Base-by-base conservation (phyloP, 2,888 invertebrate species). In the Bombyx huttoni region DNA sequence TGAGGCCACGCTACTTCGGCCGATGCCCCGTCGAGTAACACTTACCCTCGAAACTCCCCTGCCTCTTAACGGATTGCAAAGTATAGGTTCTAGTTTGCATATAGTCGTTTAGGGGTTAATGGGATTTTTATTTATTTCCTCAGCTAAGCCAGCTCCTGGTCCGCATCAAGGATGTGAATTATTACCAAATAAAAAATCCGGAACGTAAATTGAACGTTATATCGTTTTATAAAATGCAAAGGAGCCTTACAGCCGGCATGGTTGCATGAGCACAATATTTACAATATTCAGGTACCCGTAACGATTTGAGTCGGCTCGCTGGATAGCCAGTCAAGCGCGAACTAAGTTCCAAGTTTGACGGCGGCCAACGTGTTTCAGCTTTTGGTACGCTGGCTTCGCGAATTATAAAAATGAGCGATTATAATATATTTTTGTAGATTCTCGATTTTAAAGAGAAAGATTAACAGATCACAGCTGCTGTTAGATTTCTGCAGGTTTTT, bases 11-110 rank as follows among this genome's bases (percentile, higher is more conserved):
- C 7, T 40, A 47, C 48, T 40, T 35, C 51, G 47, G 48, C 49
- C 52, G 52, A 52, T 13, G 12, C 40, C 48, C 49, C 33, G 48
- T 52, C 34, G 48, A 52, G 45, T 34, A n/a, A 45, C 52, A 48
- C 52, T 52, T 52, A 52, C 46, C 52, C 52, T 52, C 46, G 46
- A 48, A 52, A 52, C 52, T 45, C 35, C 13, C 46, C 34, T 46
- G 34, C 52, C 48, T 33, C 8, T 34, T n/a, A 7, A 33, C 48
- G 8, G n/a, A 35, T 40, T 10, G 35, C 35, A 40, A 40, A 40
- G 12, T 40, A 1, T 24, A 24, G 1, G 24, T 24, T 24, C 24
- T 24, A 24, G 2, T 24, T 24, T 24, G 24, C 24, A 24, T 24
- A 24, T 24, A 24, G 24, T 5, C 24, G 24, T 24, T 24, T 5